Evolutionary conservation across 2,797 vertebrate species (phyloP).

Genomic region (Semotilus atromaculatus): DNA sequence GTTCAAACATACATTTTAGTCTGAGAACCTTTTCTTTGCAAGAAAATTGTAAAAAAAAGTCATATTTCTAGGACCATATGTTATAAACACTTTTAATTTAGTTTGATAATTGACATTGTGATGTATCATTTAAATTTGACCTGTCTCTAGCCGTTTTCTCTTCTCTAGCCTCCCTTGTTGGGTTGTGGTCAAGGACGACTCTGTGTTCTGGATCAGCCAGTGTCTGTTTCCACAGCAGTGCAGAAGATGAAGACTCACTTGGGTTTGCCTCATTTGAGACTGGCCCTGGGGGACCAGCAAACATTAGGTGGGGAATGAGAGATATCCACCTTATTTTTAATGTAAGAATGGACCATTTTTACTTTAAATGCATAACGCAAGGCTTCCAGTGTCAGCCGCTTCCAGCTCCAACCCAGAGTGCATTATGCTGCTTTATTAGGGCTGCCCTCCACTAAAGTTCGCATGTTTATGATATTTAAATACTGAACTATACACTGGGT

Average conservation of each 20-base stretch:
- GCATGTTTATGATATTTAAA: neutral
- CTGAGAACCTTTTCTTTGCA: neutral
- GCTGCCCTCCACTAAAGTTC: neutral
- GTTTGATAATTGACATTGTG: neutral
- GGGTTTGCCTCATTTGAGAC: conserved; percentile 82
- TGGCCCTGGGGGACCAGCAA: conserved; percentile 85
- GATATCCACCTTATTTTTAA: neutral
- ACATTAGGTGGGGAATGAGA: conserved; percentile 78
- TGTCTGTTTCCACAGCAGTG: conserved; percentile 77
- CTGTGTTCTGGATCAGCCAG: conserved; percentile 79
- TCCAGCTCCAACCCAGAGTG: neutral
- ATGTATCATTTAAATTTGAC: neutral
- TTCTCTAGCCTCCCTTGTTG: conserved; percentile 81
- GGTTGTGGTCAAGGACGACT: conserved; percentile 89
- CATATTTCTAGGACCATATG: neutral
- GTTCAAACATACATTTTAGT: no score
- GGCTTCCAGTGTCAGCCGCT: neutral
- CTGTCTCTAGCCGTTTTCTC: neutral
- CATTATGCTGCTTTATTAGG: neutral
- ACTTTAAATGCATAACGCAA: neutral
- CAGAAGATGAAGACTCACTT: conserved; percentile 88
- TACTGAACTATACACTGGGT: neutral
- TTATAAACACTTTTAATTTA: neutral
- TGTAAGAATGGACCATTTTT: neutral
- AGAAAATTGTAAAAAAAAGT: neutral